These are phyloP conservation scores for Catocala fraxini DNA, from an alignment of 2,888 invertebrate genomes.

Conservation along the genomic window DNA sequence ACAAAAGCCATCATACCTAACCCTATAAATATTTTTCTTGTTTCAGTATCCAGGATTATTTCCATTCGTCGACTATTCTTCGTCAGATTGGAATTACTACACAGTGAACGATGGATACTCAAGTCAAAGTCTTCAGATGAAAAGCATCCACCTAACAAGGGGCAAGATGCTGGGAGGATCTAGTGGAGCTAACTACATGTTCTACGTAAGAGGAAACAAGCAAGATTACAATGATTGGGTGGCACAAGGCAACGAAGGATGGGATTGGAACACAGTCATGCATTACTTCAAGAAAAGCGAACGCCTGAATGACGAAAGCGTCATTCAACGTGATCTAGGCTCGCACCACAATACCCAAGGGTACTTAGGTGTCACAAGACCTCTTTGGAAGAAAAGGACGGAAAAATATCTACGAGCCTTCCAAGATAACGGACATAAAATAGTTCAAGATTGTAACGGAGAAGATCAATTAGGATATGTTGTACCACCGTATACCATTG, in stretches of 20 bases:
- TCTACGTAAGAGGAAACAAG: conserved; percentile 89
- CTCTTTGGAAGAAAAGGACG: conserved; percentile 64
- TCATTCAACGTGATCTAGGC: conserved; percentile 61
- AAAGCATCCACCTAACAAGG: conserved; percentile 74
- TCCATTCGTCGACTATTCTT: conserved; percentile 47
- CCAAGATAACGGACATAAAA: conserved; percentile 53
- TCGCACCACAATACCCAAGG: conserved; percentile 60
- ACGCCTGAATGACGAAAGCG: conserved; percentile 17
- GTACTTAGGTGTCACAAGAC: conserved; percentile 60
- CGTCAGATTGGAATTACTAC: conserved; percentile 64
- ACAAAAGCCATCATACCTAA: too few species aligned
- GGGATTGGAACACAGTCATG: conserved; percentile 62
- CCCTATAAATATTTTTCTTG: background rate
- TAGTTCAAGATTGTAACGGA: conserved; percentile 56
- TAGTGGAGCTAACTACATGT: conserved; percentile 89
- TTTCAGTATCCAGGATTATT: conserved; percentile 67
- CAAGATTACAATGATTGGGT: conserved; percentile 87
- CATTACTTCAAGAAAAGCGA: conserved; percentile 67
- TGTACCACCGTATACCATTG: conserved; percentile 46
- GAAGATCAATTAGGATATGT: conserved; percentile 54
- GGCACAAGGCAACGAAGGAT: conserved; percentile 85
- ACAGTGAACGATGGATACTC: conserved; percentile 61
- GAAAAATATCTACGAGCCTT: conserved; percentile 64
- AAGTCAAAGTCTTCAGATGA: conserved; percentile 56
- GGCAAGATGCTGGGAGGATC: conserved; percentile 91